Conservation (phyloP, 2,113 vertebrate species). For the zebrafish (Danio rerio) region GRCz12tu NC_133191.1:7693501-7694000, state of each 20-base stretch:
- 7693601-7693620: neutral
- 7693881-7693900: no score
- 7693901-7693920: no score
- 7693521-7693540: no score
- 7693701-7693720: neutral
- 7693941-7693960: no score
- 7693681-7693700: neutral
- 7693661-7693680: neutral
- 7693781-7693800: conserved; percentile 9
- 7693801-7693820: neutral
- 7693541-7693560: neutral
- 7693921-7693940: no score
- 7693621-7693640: no score
- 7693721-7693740: conserved; percentile 3
- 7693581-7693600: neutral
- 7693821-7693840: neutral
- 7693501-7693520: no score
- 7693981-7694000: no score
- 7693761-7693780: neutral
- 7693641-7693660: neutral
- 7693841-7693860: neutral
- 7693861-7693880: no score
- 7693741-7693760: neutral
- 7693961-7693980: no score
- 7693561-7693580: neutral